Base-by-base conservation (phyloP, 2,888 invertebrate species). In the Slavum lentiscoides region DNA sequence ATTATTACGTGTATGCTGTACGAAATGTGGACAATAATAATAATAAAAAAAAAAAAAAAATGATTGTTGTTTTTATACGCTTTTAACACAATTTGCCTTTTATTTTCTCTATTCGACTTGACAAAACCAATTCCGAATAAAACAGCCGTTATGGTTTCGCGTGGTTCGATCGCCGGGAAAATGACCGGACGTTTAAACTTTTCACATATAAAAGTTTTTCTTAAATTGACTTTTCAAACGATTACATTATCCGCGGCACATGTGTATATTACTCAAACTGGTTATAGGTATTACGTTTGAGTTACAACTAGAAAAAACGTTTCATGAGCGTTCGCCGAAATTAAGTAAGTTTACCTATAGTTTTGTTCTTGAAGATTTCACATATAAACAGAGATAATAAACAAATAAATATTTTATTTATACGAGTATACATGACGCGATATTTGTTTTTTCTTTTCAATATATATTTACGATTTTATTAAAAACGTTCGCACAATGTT, bases 171-270 rank as follows among this genome's bases (percentile, higher is more conserved):
- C 43, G 70, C 70, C 15, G n/a, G 23, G 69, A 61, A 69, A 77
- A 80, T 70, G 62, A 62, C 70, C 77, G 8, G n/a, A 64, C 77
- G 62, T 80, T 80, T 64, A 80, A 80, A 80, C 77, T 80, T 80
- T 80, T 80, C 77, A 80, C 77, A 80, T 80, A 64, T 69, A 80
- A 80, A 80, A 80, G 69, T 80, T 80, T 77, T 61, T 53, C 55
- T 21, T 64, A 69, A 80, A 80, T 70, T 70, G 77, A 80, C 77
- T 80, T 68, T 70, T 64, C 39, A 53, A 70, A 69, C 70, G 77
- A 55, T 80, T 72, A 80, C 70, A 80, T 80, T 70, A 80, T 64
- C 62, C 43, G 19, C 55, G 64, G 37, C 70, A 55, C 64, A 55
- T 13, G 53, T 23, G 53, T 30, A 4, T 72, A 62, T 80, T 70